Base-by-base conservation (phyloP, 2,797 vertebrate species). In the Craterocephalus amniculus region DNA sequence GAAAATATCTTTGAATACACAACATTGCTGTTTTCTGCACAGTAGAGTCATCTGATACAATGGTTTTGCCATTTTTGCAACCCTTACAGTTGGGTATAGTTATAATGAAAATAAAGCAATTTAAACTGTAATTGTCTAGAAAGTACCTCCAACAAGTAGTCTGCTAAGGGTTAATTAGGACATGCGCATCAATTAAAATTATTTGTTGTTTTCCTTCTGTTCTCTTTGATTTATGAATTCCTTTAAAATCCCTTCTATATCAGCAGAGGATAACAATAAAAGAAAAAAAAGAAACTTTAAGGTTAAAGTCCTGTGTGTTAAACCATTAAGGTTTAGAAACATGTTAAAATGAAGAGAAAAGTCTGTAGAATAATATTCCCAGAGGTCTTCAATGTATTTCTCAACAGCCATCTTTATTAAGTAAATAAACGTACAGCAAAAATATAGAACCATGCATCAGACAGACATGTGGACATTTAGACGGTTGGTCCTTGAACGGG, bases 381-480 rank as follows among this genome's bases (percentile, higher is more conserved):
- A 11, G 2, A 57, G 32, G 11, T 55, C 40, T 51, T 2, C 12
- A 27, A 40, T 54, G 22, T 52, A 49, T 82, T 81, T 88, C 67
- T 83, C 51, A 80, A 89, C 83, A 83, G 65, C 78, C 83, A 80
- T 84, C 84, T 94, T 95, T 94, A 93, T 94, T 94, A 90, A 79
- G 68, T 89, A 93, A 92, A 93, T 87, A 89, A 91, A 91, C 87
- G 87, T 84, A 92, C 89, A 91, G 70, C 75, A 92, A 89, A 91
- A 90, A 89, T 91, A 84, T 91, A 85, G 78, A 93, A 89, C 86
- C 92, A 93, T 94, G 92, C 93, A 92, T 91, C 86, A 91, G 87
- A 91, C 85, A 80, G 32, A 87, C 75, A 77, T 76, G 31, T 83
- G 61, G 76, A 89, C 87, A 78, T 76, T 82, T 81, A 83, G 83